A percentile compares a stretch with the other conserved stretches of the same genome.
phyloP scores from a whole-genome alignment of 2,888 invertebrate species.

The Alloplasta piceator region DNA sequence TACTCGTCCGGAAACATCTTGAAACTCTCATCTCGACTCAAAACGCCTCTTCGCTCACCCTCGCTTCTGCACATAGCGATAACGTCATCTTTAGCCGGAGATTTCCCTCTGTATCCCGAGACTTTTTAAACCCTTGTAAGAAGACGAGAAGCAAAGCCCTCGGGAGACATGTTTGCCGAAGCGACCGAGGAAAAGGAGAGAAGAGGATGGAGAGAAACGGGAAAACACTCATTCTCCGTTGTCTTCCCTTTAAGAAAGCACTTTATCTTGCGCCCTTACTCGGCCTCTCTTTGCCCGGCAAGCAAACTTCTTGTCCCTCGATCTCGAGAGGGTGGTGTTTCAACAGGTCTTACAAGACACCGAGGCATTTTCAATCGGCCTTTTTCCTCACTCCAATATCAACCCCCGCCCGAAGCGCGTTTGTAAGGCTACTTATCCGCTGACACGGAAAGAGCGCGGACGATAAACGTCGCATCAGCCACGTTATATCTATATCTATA shows the following conservation, averaged over 20 bases:
- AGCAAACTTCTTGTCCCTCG: constrained; percentile 56
- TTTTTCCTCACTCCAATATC: constrained; percentile 46
- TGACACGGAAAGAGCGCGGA: constrained; percentile 57
- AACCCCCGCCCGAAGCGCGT: constrained; percentile 45
- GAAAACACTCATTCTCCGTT: constrained; percentile 57
- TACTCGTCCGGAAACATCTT: constrained; percentile 68
- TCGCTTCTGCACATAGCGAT: constrained; percentile 36
- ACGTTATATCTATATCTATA: constrained; percentile 8
- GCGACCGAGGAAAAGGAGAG: constrained; percentile 24
- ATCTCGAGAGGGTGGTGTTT: constrained; percentile 70
- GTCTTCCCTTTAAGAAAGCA: constrained; percentile 76
- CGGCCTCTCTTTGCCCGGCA: constrained; percentile 25
- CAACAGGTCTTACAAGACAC: constrained; percentile 81
- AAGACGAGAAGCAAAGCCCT: constrained; percentile 54
- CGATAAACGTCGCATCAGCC: constrained; percentile 57
- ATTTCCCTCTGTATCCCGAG: constrained; percentile 38
- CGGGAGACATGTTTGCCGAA: constrained; percentile 56
- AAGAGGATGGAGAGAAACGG: constrained; percentile 11
- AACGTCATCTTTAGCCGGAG: constrained; percentile 42
- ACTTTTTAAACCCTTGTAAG: constrained; percentile 61
- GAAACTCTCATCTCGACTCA: constrained; percentile 59
- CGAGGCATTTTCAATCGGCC: constrained; percentile 62
- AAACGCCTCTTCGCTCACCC: constrained; percentile 54
- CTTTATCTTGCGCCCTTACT: constrained; percentile 73
- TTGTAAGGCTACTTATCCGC: constrained; percentile 58